phyloP scores from a whole-genome alignment of 2,113 vertebrate species.

The Eptesicus fuscus region DNA sequence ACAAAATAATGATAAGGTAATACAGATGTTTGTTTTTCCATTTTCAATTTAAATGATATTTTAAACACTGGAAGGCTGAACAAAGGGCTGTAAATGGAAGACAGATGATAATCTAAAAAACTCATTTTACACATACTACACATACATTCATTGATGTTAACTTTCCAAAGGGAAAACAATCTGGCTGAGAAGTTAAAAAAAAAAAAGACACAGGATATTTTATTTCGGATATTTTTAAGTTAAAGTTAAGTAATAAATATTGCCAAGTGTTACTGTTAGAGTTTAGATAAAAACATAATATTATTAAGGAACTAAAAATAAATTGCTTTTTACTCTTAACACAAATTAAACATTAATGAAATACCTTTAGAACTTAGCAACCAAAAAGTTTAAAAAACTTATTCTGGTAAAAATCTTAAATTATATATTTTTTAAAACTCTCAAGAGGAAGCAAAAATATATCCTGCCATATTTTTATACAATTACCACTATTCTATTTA shows the following conservation, averaged over 20 bases:
- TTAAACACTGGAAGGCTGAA: background rate
- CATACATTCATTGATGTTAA: slow-evolving; percentile 61
- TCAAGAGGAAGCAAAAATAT: slow-evolving; percentile 23
- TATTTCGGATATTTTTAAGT: background rate
- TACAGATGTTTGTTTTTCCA: background rate
- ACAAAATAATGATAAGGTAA: slow-evolving; percentile 4
- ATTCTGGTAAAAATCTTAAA: background rate
- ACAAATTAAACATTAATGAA: slow-evolving; percentile 29
- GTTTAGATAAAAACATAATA: slow-evolving; percentile 56
- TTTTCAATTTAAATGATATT: slow-evolving; percentile 10
- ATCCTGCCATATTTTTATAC: background rate
- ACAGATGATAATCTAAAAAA: slow-evolving; percentile 47
- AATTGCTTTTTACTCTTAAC: background rate
- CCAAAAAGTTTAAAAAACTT: background rate
- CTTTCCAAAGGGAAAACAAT: slow-evolving; percentile 69
- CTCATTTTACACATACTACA: slow-evolving; percentile 45
- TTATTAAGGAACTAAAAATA: background rate
- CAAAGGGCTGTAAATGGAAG: slow-evolving; percentile 34
- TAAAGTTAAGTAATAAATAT: background rate
- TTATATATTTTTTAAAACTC: background rate
- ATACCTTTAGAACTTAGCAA: background rate
- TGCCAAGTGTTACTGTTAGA: background rate
- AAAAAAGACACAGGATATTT: background rate
- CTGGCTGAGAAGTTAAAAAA: slow-evolving; percentile 9
- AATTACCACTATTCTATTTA: background rate